Evolutionary conservation across 1,140 invertebrate genomes (phyloP).

Genomic region (Anadara kagoshimensis): DNA sequence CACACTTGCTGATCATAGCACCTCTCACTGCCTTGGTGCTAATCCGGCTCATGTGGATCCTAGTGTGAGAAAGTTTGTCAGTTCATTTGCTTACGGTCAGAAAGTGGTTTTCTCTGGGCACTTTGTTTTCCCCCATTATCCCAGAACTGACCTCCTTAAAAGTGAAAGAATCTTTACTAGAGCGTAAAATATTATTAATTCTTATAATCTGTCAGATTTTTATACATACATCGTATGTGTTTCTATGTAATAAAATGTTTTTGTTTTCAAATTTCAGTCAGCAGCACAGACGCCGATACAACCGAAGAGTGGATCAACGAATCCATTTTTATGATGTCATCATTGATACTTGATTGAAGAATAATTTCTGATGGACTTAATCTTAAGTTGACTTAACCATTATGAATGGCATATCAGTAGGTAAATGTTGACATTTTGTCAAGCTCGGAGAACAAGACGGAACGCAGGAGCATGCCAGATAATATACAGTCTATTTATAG

Average conservation of each 20-base stretch:
- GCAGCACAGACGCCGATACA: slow-evolving; percentile 57
- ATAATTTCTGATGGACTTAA: slow-evolving; percentile 12
- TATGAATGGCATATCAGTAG: neutral
- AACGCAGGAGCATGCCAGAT: neutral
- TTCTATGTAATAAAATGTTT: slow-evolving; percentile 1
- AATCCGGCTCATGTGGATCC: too few relatives aligned
- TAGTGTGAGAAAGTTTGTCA: too few relatives aligned
- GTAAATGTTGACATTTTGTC: slow-evolving; percentile 3
- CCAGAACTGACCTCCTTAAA: too few relatives aligned
- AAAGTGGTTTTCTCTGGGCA: too few relatives aligned
- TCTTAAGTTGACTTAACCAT: slow-evolving; percentile 15
- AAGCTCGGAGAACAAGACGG: neutral
- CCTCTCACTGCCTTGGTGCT: too few relatives aligned
- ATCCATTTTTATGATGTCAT: slow-evolving; percentile 66
- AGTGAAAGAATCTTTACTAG: too few relatives aligned
- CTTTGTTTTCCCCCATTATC: too few relatives aligned
- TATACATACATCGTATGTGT: too few relatives aligned
- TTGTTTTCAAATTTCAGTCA: slow-evolving; percentile 53
- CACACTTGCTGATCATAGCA: too few relatives aligned
- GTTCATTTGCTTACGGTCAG: too few relatives aligned
- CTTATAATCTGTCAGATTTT: too few relatives aligned
- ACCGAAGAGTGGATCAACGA: slow-evolving; percentile 60
- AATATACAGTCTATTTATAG: neutral
- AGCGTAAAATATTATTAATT: too few relatives aligned
- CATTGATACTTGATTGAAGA: neutral